These are phyloP conservation scores for Tringa solitaria DNA, from an alignment of 2,113 vertebrate species.

Conservation along the genomic window DNA sequence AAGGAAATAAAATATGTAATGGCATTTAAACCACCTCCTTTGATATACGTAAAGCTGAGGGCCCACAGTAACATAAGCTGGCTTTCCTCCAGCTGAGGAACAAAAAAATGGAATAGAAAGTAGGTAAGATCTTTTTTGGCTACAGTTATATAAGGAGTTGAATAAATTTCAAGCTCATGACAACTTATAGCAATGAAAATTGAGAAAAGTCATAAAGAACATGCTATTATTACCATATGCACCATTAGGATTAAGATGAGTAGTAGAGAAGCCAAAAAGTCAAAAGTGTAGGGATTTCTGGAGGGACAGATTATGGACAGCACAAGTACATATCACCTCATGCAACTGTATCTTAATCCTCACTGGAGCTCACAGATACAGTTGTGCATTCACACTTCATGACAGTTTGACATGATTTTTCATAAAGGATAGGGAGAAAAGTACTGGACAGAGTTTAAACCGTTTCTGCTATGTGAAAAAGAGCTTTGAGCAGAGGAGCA, in stretches of 20 bases:
- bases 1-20: not conserved
- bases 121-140: not conserved
- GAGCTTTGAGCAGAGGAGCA: not conserved
- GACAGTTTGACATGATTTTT: not conserved
- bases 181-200: not conserved
- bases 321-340: not conserved
- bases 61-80: not conserved
- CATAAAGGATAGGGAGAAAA: not conserved
- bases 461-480: not conserved
- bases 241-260: not conserved
- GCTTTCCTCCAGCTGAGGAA: not conserved
- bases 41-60: not conserved
- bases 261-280: not conserved
- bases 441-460: not conserved
- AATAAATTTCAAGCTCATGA: slow-evolving; percentile 16
- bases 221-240: not conserved
- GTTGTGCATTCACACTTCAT: not conserved
- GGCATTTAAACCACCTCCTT: not conserved
- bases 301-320: not conserved
- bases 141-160: not conserved
- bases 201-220: not conserved
- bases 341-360: not conserved
- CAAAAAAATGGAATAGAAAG: not conserved
- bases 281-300: not conserved
- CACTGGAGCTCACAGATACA: not conserved